phyloP scores from a whole-genome alignment of 2,888 invertebrate genomes.

The Clusia tigrina region DNA sequence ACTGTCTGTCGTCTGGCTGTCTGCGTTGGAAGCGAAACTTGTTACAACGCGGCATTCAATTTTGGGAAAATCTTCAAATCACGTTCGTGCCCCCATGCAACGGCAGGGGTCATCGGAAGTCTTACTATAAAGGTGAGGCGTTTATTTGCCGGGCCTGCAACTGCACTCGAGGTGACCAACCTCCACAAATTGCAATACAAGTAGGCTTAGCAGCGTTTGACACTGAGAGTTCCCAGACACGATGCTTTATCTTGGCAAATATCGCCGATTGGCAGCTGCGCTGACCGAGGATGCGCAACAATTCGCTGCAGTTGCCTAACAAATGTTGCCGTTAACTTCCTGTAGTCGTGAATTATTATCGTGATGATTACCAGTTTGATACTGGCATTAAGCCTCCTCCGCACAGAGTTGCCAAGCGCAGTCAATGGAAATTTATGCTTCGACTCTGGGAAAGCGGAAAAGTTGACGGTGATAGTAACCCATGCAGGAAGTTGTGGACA shows the following conservation, averaged over 20 bases:
- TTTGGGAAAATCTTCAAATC: neutral
- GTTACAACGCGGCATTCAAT: neutral
- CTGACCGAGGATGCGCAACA: neutral
- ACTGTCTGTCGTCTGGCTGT: neutral
- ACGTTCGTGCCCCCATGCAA: slow-evolving; percentile 10
- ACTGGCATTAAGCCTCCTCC: neutral
- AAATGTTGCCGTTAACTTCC: neutral
- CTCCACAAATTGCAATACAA: neutral
- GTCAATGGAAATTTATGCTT: neutral
- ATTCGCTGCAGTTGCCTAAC: neutral
- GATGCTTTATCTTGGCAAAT: neutral
- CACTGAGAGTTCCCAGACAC: no score
- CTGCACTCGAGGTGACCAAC: neutral
- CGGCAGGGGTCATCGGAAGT: slow-evolving; percentile 6
- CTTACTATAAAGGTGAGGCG: neutral
- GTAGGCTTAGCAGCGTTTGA: neutral
- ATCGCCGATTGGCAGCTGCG: neutral
- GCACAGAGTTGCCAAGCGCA: neutral
- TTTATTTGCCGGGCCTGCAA: neutral
- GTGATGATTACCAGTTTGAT: neutral
- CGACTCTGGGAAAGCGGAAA: neutral
- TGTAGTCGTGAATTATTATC: neutral
- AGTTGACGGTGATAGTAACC: neutral
- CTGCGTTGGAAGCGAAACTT: neutral
- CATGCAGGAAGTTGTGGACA: neutral